These are phyloP conservation scores for Notechis scutatus DNA, from an alignment of 2,113 vertebrate species.

Conservation along the genomic window DNA sequence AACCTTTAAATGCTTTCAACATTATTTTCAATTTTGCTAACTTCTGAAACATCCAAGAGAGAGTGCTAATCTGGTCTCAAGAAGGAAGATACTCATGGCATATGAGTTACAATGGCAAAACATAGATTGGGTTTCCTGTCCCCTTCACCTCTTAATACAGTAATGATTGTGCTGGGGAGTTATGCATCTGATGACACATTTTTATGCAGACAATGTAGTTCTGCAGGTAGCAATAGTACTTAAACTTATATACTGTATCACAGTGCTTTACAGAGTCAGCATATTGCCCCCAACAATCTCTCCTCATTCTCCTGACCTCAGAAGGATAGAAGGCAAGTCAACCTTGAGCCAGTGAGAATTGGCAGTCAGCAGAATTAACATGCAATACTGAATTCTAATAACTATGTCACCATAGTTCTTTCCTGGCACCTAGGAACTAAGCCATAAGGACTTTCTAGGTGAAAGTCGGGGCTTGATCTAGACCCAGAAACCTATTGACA, in stretches of 20 bases:
- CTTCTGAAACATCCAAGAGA: not conserved
- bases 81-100: not conserved
- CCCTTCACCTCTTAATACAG: not conserved
- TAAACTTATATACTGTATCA: not conserved
- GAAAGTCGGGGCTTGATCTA: not conserved
- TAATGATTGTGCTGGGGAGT: not conserved
- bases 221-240: not conserved
- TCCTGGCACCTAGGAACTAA: not conserved
- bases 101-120: not conserved
- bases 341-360: not conserved
- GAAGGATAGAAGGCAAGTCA: not conserved
- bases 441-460: not conserved
- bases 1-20: not conserved
- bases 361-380: not conserved
- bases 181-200: not conserved
- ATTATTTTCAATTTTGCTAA: not conserved
- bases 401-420: not conserved
- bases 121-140: not conserved
- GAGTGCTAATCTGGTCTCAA: not conserved
- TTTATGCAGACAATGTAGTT: not conserved
- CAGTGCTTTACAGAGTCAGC: not conserved
- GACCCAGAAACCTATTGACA: not conserved
- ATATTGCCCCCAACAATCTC: not conserved
- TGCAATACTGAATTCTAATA: not conserved
- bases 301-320: not conserved